Conservation (phyloP, 2,113 vertebrate genomes). For the Lasiurus borealis region DNA sequence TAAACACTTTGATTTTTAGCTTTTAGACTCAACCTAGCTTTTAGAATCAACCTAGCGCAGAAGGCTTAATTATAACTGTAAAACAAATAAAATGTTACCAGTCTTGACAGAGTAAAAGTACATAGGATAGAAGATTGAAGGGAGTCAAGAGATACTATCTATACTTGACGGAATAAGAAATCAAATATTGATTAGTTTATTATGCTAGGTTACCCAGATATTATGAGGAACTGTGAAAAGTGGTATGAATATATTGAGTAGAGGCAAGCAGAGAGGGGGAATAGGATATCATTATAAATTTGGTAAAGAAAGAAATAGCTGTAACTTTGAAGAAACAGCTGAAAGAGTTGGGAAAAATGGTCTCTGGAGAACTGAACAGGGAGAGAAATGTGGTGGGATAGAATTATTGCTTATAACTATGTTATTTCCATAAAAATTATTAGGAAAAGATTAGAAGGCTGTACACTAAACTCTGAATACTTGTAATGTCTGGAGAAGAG, state of each 20-base stretch:
- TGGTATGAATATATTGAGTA: background rate
- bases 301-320: background rate
- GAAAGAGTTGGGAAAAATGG: background rate
- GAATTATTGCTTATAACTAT: background rate
- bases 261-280: background rate
- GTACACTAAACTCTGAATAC: background rate
- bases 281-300: background rate
- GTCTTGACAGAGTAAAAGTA: background rate
- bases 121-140: background rate
- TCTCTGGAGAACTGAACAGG: background rate
- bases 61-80: background rate
- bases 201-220: constrained; percentile 3
- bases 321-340: background rate
- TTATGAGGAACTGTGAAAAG: background rate
- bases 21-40: background rate
- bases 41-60: background rate
- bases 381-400: background rate
- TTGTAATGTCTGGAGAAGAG: background rate
- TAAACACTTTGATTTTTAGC: constrained; percentile 9
- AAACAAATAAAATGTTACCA: background rate
- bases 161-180: constrained; percentile 8
- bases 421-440: background rate
- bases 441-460: background rate
- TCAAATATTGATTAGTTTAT: background rate
- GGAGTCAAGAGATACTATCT: constrained; percentile 3